These are phyloP conservation scores for Anableps anableps DNA, from an alignment of 2,797 vertebrate species.

Conservation along the genomic window DNA sequence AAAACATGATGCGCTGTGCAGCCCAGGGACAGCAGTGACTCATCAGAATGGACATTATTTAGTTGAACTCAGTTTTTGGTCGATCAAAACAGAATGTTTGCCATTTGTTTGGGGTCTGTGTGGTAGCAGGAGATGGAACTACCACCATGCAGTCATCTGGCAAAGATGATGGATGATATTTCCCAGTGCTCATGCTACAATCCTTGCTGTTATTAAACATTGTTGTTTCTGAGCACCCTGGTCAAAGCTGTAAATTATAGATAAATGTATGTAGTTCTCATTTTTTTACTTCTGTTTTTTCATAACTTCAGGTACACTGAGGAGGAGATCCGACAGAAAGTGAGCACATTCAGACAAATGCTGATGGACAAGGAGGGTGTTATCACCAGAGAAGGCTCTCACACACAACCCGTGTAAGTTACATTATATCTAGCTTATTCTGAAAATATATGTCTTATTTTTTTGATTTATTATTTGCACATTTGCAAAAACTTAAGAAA, in stretches of 20 bases:
- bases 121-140: conserved; percentile 8
- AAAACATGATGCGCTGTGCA: conserved; percentile 40
- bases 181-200: not conserved
- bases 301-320: conserved; percentile 88
- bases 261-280: not conserved
- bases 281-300: conserved; percentile 30
- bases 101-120: conserved; percentile 35
- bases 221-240: not conserved
- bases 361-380: conserved; percentile 99
- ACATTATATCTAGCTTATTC: not conserved
- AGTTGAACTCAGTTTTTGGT: conserved; percentile 23
- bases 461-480: not conserved
- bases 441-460: not conserved
- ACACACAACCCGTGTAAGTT: conserved; percentile 90
- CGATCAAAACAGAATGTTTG: conserved; percentile 10
- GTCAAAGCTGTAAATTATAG: conserved; percentile 10
- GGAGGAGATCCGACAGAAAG: conserved; percentile 96
- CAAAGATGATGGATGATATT: conserved; percentile 37
- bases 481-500: not conserved
- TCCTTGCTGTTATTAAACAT: conserved; percentile 16
- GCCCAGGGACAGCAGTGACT: conserved; percentile 33
- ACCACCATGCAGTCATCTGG: conserved; percentile 13
- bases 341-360: conserved; percentile 97
- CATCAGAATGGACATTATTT: conserved; percentile 40
- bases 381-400: conserved; percentile 92